Evolutionary conservation across 1,140 invertebrate genomes (phyloP).

Genomic region (Psix sp.): DNA sequence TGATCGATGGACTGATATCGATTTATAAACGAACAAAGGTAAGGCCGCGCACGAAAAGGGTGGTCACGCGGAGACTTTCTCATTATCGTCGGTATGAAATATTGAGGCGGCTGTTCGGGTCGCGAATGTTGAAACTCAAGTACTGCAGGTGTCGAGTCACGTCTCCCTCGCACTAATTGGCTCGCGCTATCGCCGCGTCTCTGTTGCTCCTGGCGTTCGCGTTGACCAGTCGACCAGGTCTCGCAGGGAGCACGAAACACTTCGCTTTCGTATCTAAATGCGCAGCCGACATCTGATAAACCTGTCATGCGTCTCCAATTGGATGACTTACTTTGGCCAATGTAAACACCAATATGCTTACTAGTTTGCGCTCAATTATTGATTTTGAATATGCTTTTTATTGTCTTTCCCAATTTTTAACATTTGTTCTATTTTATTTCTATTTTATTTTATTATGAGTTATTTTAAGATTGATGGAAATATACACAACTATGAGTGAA

Average conservation of each 20-base stretch:
- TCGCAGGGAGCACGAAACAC: conserved; percentile 43
- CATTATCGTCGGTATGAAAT: conserved; percentile 74
- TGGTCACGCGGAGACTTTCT: conserved; percentile 56
- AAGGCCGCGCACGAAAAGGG: conserved; percentile 42
- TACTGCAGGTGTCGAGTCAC: conserved; percentile 57
- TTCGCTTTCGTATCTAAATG: conserved; percentile 54
- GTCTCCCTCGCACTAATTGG: conserved; percentile 44
- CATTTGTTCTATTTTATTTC: too few relatives aligned
- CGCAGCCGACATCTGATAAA: conserved; percentile 67
- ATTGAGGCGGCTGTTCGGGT: conserved; percentile 67
- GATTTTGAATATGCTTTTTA: too few relatives aligned
- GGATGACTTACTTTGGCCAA: conserved; percentile 66
- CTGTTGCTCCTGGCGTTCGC: conserved; percentile 19
- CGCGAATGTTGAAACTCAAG: conserved; percentile 68
- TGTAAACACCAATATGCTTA: conserved; percentile 31
- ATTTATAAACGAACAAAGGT: conserved; percentile 29
- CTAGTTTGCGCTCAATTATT: too few relatives aligned
- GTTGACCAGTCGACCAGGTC: conserved; percentile 26
- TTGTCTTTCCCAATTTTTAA: too few relatives aligned
- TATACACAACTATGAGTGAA: too few relatives aligned
- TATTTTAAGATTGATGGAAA: too few relatives aligned
- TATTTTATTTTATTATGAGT: too few relatives aligned
- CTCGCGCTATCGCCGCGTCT: conserved; percentile 2
- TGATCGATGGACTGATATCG: conserved; percentile 33
- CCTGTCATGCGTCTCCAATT: conserved; percentile 66